Evolutionary conservation across 1,140 invertebrate species (phyloP).

Genomic region (Platorchestia sp.): DNA sequence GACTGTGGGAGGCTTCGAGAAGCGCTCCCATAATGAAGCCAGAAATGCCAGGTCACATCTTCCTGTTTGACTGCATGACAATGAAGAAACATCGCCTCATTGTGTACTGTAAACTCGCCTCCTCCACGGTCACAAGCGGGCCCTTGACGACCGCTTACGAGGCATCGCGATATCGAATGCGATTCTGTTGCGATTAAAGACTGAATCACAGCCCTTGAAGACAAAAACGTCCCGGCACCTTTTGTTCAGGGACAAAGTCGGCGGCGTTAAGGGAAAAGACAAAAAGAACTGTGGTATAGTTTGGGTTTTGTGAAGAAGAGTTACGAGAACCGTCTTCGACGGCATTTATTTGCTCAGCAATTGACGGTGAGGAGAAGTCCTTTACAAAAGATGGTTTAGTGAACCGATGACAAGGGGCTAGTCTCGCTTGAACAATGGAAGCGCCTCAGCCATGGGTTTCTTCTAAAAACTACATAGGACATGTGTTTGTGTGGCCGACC

Average conservation of each 20-base stretch:
- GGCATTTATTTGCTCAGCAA: background rate
- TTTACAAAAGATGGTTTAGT: background rate
- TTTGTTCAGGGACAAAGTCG: background rate
- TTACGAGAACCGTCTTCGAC: background rate
- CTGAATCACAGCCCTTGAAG: background rate
- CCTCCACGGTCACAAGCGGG: too few species aligned
- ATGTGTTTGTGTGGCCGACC: background rate
- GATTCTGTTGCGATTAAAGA: background rate
- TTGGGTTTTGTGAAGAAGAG: background rate
- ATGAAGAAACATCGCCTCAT: constrained; percentile 9
- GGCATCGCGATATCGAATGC: background rate
- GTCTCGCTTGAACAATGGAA: background rate
- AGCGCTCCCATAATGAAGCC: background rate
- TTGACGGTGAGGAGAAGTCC: background rate
- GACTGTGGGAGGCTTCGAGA: background rate
- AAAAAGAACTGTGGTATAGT: background rate
- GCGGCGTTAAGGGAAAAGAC: background rate
- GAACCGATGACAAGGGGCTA: background rate
- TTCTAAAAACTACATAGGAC: background rate
- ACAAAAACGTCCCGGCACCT: background rate
- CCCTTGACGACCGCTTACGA: background rate
- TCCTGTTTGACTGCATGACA: constrained; percentile 34
- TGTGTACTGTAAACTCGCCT: background rate
- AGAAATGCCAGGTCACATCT: constrained; percentile 42
- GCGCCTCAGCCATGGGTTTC: background rate